Conservation (phyloP, 92 coral and sea anemone genomes). For the Zoanthus sociatus region DNA sequence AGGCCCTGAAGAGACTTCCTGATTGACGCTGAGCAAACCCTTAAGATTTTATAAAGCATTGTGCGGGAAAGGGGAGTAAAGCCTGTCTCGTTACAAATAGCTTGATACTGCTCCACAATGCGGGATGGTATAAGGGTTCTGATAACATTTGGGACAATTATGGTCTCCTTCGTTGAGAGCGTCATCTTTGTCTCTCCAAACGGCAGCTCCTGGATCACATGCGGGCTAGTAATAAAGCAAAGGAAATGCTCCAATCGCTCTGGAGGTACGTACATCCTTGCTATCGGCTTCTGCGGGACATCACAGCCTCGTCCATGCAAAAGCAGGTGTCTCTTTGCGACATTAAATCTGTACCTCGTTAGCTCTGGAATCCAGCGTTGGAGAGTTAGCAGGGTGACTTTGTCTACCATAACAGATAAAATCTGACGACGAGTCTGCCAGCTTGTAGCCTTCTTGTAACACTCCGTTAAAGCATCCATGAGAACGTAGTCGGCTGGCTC, state of each 20-base stretch:
- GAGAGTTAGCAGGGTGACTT: conserved; percentile 45
- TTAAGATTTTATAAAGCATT: conserved; percentile 47
- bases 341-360: conserved; percentile 53
- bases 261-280: conserved; percentile 58
- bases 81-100: conserved; percentile 52
- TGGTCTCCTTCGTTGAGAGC: conserved; percentile 64
- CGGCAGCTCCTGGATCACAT: conserved; percentile 70
- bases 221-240: conserved; percentile 62
- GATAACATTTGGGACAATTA: conserved; percentile 65
- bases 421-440: conserved; percentile 59
- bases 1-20: conserved; percentile 64
- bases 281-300: conserved; percentile 46
- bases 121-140: conserved; percentile 59
- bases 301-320: conserved; percentile 59
- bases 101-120: conserved; percentile 60
- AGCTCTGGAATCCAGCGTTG: conserved; percentile 51
- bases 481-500: conserved; percentile 54
- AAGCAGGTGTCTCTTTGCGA: conserved; percentile 58
- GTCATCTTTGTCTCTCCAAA: conserved; percentile 59
- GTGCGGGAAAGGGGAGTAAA: conserved; percentile 62
- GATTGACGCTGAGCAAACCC: conserved; percentile 60
- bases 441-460: conserved; percentile 58
- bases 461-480: conserved; percentile 59
- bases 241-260: conserved; percentile 63
- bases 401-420: conserved; percentile 55